A percentile compares a stretch with the other conserved stretches of the same genome.
Evolutionary conservation across 1,140 invertebrate genomes (phyloP).

Genomic region (Calliphora vicina): DNA sequence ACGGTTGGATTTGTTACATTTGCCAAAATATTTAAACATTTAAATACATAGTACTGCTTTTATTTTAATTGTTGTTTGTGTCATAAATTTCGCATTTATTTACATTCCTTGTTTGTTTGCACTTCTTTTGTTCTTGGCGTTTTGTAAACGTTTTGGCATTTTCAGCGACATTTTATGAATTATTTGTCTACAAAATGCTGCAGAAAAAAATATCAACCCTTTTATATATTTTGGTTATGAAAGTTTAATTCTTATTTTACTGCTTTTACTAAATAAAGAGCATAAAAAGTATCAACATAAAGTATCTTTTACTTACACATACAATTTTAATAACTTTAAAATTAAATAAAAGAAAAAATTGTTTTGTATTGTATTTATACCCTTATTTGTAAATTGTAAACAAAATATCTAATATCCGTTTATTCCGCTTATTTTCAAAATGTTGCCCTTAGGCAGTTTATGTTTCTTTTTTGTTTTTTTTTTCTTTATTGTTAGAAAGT

Average conservation of each 20-base stretch:
- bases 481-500: too few relatives aligned
- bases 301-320: background rate
- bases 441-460: background rate
- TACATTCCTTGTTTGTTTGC: background rate
- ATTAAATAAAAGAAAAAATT: background rate
- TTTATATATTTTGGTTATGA: background rate
- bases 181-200: conserved; percentile 9
- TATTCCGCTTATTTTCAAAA: background rate
- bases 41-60: background rate
- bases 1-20: background rate
- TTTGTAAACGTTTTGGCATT: conserved; percentile 13
- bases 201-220: background rate
- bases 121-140: background rate
- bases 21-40: background rate
- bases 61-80: background rate
- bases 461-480: too few relatives aligned
- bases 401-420: background rate
- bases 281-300: background rate
- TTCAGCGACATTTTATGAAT: conserved; percentile 20
- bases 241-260: background rate
- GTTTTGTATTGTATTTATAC: background rate
- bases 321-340: background rate
- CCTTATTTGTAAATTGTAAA: background rate
- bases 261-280: too few relatives aligned
- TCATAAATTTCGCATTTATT: background rate